A percentile compares a stretch with the other conserved stretches of the same genome.
These are phyloP conservation scores for Iselma pallidipennis DNA, from an alignment of 2,888 invertebrate genomes.

Conservation along the genomic window DNA sequence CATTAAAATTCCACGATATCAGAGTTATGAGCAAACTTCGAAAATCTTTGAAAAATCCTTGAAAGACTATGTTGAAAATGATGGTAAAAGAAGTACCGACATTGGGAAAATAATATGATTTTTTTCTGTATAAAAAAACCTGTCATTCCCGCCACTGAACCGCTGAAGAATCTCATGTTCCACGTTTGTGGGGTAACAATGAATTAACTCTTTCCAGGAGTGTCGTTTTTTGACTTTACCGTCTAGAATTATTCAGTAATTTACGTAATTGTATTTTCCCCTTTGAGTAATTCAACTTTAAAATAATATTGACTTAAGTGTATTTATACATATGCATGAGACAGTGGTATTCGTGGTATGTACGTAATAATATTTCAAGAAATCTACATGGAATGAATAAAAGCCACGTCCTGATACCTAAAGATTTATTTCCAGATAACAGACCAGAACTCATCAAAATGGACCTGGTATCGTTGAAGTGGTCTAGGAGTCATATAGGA, in stretches of 20 bases:
- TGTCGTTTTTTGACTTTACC: background rate
- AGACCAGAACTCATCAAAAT: background rate
- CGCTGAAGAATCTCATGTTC: no score
- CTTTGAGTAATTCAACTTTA: background rate
- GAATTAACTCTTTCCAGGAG: background rate
- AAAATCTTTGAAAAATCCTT: no score
- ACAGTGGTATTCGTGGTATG: slow-evolving; percentile 1
- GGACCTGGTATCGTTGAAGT: background rate
- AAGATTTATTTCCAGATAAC: background rate
- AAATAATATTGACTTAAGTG: background rate
- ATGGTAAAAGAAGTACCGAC: no score
- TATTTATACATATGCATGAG: background rate
- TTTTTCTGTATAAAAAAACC: no score
- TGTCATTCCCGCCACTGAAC: no score
- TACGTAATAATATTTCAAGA: background rate
- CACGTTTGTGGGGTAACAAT: no score
- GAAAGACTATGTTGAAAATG: no score
- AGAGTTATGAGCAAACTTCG: no score
- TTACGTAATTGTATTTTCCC: background rate
- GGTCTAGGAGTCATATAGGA: background rate
- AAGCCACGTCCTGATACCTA: background rate
- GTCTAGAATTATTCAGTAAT: background rate
- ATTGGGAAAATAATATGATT: no score
- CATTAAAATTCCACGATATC: no score
- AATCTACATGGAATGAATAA: background rate